Conservation (phyloP, 2,888 invertebrate genomes). For the Sceliomorpha sp. region DNA sequence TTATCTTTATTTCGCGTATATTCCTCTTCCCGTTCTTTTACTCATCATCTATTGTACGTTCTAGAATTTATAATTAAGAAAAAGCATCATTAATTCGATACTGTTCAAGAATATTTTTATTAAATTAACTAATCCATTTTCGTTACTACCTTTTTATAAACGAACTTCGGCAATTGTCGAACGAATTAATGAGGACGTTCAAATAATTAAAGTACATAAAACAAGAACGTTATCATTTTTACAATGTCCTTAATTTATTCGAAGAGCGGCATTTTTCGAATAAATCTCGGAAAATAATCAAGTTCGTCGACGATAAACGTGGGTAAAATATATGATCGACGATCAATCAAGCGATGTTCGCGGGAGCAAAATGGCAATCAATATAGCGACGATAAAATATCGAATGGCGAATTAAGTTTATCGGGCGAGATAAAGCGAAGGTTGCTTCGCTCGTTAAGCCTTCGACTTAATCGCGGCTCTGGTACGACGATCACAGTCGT, state of each 20-base stretch:
- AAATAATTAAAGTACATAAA: too few species aligned
- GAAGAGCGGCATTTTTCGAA: too few species aligned
- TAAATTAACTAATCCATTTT: too few species aligned
- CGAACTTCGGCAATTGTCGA: too few species aligned
- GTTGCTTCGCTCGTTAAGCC: conserved; percentile 74
- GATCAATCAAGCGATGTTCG: conserved; percentile 23
- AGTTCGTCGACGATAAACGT: neutral
- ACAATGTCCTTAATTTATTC: too few species aligned
- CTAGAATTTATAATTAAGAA: conserved; percentile 10
- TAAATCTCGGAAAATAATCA: too few species aligned
- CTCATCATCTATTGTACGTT: conserved; percentile 25
- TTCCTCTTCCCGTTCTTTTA: conserved; percentile 19
- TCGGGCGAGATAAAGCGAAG: conserved; percentile 47
- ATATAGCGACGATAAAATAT: conserved; percentile 43
- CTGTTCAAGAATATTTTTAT: too few species aligned
- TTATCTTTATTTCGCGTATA: conserved; percentile 18
- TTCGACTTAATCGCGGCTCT: conserved; percentile 76
- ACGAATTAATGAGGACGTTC: too few species aligned
- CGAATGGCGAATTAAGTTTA: conserved; percentile 47
- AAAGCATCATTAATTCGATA: too few species aligned
- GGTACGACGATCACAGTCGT: conserved; percentile 76
- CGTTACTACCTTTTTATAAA: too few species aligned
- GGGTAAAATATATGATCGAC: neutral
- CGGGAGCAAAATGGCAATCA: conserved; percentile 24
- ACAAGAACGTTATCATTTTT: too few species aligned